Conservation (phyloP, 2,888 invertebrate species). For the Volucella inanis region DNA sequence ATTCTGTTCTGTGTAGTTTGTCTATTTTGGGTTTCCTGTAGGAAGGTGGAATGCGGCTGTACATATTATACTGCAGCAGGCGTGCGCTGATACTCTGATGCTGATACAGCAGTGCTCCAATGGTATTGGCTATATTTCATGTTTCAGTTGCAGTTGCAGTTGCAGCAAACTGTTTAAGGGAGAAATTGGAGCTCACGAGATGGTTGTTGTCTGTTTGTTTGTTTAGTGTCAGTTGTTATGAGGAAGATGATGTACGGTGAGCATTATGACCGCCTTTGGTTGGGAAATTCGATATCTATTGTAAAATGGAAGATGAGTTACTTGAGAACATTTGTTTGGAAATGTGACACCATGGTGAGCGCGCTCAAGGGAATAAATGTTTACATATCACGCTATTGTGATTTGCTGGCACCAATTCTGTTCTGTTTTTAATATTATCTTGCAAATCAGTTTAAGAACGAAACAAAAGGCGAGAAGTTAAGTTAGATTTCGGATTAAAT, state of each 20-base stretch:
- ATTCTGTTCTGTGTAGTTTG: slow-evolving; percentile 60
- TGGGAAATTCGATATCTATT: slow-evolving; percentile 26
- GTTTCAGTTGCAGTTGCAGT: slow-evolving; percentile 11
- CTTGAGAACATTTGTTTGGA: slow-evolving; percentile 24
- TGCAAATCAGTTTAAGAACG: no score
- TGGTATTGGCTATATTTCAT: slow-evolving; percentile 52
- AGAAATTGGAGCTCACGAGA: slow-evolving; percentile 50
- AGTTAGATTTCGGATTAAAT: no score
- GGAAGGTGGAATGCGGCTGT: slow-evolving; percentile 69
- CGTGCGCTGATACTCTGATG: slow-evolving; percentile 16
- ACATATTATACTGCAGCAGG: slow-evolving; percentile 40
- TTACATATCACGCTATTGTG: slow-evolving; percentile 10
- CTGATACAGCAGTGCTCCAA: neutral
- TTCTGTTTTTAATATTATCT: neutral
- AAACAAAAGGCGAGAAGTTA: no score
- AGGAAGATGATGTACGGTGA: slow-evolving; percentile 18
- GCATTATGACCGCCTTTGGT: slow-evolving; percentile 3
- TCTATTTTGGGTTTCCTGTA: slow-evolving; percentile 13
- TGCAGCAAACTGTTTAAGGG: slow-evolving; percentile 20
- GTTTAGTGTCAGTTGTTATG: neutral
- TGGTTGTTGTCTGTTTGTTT: neutral
- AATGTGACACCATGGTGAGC: slow-evolving; percentile 17
- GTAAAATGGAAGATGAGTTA: slow-evolving; percentile 20
- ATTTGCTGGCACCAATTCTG: slow-evolving; percentile 16
- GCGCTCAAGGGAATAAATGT: slow-evolving; percentile 7